phyloP scores from a whole-genome alignment of 2,888 invertebrate genomes.

The Conus canariensis region DNA sequence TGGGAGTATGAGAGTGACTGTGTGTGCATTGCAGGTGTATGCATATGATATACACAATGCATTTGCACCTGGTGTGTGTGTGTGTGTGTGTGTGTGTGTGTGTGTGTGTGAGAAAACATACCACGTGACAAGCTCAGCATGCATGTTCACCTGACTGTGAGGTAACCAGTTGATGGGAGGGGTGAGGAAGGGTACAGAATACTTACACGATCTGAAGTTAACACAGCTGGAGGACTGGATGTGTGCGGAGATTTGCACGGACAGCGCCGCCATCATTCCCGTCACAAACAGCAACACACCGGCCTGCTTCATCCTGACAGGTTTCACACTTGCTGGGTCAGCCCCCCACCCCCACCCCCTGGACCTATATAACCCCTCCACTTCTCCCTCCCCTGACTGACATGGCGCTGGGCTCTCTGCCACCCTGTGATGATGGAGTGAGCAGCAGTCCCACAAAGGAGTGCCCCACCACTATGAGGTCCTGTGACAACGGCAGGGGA shows the following conservation, averaged over 20 bases:
- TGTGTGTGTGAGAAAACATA: too few species aligned
- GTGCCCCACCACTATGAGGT: not conserved
- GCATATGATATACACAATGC: too few species aligned
- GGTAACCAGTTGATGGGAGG: too few species aligned
- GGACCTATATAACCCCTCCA: too few species aligned
- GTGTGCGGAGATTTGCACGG: not conserved
- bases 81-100: too few species aligned
- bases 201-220: not conserved
- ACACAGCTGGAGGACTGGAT: not conserved
- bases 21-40: too few species aligned
- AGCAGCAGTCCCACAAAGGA: not conserved
- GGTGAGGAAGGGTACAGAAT: not conserved
- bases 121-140: too few species aligned
- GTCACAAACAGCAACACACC: not conserved
- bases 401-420: not conserved
- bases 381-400: not conserved
- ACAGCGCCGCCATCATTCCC: not conserved
- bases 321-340: not conserved
- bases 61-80: too few species aligned
- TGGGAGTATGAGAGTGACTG: too few species aligned
- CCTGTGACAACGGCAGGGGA: not conserved
- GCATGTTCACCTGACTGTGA: too few species aligned
- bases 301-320: not conserved
- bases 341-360: not conserved
- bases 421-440: not conserved